Conservation (phyloP, 2,888 invertebrate species). For the Apoderus coryli region DNA sequence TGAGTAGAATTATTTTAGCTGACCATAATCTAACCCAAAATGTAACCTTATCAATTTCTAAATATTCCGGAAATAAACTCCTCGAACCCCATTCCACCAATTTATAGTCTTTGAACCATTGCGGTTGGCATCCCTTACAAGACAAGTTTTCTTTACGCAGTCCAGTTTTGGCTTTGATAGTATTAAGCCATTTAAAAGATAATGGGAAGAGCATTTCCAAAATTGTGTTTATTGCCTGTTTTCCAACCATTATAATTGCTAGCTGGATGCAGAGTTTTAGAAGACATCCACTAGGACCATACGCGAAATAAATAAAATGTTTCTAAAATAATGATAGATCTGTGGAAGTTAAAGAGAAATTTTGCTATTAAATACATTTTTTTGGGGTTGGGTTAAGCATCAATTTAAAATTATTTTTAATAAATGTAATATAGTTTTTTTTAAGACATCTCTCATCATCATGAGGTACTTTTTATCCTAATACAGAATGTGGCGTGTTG, state of each 20-base stretch:
- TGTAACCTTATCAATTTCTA: conserved; percentile 82
- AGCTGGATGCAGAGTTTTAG: conserved; percentile 88
- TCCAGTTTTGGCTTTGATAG: conserved; percentile 42
- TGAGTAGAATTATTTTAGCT: no score
- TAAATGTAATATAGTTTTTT: no score
- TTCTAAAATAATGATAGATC: no score
- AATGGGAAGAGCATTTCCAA: conserved; percentile 79
- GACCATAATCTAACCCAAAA: no score
- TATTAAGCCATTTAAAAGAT: conserved; percentile 58
- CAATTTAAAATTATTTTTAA: no score
- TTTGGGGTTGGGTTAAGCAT: no score
- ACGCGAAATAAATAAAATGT: no score
- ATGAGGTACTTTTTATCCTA: no score
- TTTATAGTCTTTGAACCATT: conserved; percentile 83
- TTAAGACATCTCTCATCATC: no score
- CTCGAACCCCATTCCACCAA: conserved; percentile 74
- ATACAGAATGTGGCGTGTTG: no score
- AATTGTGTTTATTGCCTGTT: conserved; percentile 82
- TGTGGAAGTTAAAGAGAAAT: no score
- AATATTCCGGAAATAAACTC: conserved; percentile 88
- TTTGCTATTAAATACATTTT: no score
- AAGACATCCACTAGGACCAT: conserved; percentile 84
- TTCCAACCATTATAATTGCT: conserved; percentile 92
- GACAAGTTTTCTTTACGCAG: conserved; percentile 31
- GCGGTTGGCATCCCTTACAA: conserved; percentile 31